These are phyloP conservation scores for Stenchaetothrips biformis DNA, from an alignment of 2,888 invertebrate species.

Conservation along the genomic window DNA sequence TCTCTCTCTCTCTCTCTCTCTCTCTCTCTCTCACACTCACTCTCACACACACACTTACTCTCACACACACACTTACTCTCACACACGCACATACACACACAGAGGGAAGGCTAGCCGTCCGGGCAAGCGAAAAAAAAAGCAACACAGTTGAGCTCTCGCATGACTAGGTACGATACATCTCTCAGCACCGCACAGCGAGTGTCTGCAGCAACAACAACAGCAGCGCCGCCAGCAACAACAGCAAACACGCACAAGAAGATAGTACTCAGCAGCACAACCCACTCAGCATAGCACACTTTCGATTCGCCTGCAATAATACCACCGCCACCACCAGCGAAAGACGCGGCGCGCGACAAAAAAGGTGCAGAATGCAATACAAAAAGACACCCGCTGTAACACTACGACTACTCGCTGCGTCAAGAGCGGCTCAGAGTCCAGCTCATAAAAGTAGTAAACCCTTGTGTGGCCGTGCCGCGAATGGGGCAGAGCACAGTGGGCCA, in stretches of 20 bases:
- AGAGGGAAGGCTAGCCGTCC: neutral
- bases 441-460: too few species aligned
- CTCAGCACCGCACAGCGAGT: neutral
- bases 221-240: neutral
- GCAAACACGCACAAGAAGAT: too few species aligned
- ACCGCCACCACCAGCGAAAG: too few species aligned
- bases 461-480: too few species aligned
- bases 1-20: neutral
- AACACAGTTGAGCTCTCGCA: neutral
- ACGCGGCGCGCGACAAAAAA: too few species aligned
- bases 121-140: neutral
- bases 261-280: neutral
- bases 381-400: too few species aligned
- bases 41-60: neutral
- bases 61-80: neutral
- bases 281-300: neutral
- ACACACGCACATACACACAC: neutral
- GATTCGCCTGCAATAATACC: neutral
- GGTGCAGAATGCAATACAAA: too few species aligned
- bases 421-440: too few species aligned
- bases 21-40: neutral
- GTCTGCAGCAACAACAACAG: neutral
- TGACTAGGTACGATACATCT: slow-evolving; percentile 22
- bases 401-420: too few species aligned
- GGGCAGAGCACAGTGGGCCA: too few species aligned